Conservation (phyloP, 2,797 vertebrate species). For the Enteromius fasciolatus region DNA sequence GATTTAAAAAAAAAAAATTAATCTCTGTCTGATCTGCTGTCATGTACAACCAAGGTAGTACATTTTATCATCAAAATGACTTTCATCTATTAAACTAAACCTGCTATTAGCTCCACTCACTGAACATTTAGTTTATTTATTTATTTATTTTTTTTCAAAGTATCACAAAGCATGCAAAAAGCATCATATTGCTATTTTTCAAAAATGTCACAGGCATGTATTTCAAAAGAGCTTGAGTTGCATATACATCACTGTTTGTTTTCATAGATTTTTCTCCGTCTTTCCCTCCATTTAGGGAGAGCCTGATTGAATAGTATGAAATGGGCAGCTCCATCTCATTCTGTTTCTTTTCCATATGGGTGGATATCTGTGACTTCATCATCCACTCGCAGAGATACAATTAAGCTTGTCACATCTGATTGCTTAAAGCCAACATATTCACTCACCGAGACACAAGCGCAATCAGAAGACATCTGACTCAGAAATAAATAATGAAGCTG, state of each 20-base stretch:
- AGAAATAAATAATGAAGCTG: slow-evolving; percentile 30
- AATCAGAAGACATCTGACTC: slow-evolving; percentile 36
- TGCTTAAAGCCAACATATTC: slow-evolving; percentile 42
- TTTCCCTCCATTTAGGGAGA: not conserved
- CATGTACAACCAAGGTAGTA: not conserved
- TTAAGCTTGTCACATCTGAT: slow-evolving; percentile 51
- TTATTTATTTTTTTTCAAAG: not conserved
- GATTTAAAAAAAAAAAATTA: not conserved
- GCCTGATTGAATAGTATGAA: slow-evolving; percentile 45
- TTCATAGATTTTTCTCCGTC: not conserved
- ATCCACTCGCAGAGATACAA: slow-evolving; percentile 45
- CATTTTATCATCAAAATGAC: not conserved
- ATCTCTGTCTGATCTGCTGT: not conserved
- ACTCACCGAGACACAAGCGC: slow-evolving; percentile 30
- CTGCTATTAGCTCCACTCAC: not conserved
- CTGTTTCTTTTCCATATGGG: slow-evolving; percentile 30
- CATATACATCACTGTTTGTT: slow-evolving; percentile 2
- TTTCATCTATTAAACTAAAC: not conserved
- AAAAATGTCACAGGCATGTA: not conserved
- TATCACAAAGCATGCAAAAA: not conserved
- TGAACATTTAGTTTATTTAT: not conserved
- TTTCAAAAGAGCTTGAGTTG: not conserved
- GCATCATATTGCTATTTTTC: not conserved
- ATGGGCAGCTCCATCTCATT: slow-evolving; percentile 14
- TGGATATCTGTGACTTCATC: slow-evolving; percentile 32